Percentiles rank a stretch among this genome's conserved stretches.
Conservation (phyloP, 2,113 vertebrate species). For the Oenanthe melanoleuca region DNA sequence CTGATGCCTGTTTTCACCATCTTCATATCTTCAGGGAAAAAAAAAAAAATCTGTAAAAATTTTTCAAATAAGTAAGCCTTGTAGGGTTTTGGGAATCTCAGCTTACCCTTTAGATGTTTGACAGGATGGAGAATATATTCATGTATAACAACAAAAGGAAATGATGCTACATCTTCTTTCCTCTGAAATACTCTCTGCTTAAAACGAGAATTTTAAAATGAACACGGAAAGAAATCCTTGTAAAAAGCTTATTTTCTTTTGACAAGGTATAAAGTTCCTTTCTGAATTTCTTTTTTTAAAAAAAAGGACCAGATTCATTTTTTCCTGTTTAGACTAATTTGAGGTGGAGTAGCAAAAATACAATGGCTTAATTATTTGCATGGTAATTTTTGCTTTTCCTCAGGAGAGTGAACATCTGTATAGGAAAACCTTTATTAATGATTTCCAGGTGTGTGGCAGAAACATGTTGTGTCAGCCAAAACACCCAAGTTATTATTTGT, state of each 20-base stretch:
- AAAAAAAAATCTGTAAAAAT: neutral
- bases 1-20: neutral
- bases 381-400: neutral
- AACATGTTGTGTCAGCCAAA: neutral
- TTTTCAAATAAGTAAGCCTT: neutral
- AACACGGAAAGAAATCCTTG: neutral
- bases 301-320: neutral
- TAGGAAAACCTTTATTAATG: neutral
- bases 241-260: neutral
- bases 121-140: neutral
- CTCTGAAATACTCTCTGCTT: neutral
- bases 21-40: neutral
- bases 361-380: neutral
- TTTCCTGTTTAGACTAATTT: neutral
- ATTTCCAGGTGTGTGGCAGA: neutral
- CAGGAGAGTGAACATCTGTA: neutral
- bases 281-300: neutral
- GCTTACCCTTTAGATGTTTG: neutral
- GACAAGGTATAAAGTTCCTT: neutral
- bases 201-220: neutral
- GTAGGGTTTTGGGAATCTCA: neutral
- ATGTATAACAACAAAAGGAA: conserved; percentile 19
- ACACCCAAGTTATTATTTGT: neutral
- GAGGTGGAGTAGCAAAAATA: neutral
- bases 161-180: neutral